A percentile compares a stretch with the other conserved stretches of the same genome.
Evolutionary conservation across 2,113 vertebrate genomes (phyloP).

Genomic region (Tamias sibiricus): DNA sequence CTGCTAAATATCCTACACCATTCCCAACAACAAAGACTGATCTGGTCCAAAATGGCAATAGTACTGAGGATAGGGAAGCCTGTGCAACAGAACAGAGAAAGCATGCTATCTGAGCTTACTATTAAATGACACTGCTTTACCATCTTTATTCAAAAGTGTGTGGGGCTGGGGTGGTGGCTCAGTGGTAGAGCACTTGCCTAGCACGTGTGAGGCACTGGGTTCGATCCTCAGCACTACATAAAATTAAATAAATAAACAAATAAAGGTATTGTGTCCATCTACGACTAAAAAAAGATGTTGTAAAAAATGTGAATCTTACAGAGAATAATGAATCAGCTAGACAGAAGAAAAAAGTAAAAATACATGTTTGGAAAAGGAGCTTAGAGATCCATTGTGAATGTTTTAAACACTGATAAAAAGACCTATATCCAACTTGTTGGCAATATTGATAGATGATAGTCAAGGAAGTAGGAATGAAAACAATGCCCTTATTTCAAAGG

Average conservation of each 20-base stretch:
- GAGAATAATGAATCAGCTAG: background rate
- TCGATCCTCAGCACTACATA: too few species aligned
- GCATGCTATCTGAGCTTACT: background rate
- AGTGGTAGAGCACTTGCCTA: too few species aligned
- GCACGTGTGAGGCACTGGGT: too few species aligned
- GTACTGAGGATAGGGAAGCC: background rate
- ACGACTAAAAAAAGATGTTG: too few species aligned
- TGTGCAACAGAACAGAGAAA: background rate
- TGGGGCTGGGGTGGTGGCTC: too few species aligned
- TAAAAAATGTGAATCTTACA: background rate
- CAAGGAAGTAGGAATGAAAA: background rate
- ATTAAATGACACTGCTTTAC: background rate
- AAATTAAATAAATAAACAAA: too few species aligned
- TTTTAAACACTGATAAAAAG: background rate
- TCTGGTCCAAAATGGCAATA: background rate
- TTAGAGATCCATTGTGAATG: background rate
- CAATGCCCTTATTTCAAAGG: too few species aligned
- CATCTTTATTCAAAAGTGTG: background rate
- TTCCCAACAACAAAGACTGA: background rate
- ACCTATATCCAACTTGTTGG: background rate
- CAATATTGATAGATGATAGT: background rate
- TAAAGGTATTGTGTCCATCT: too few species aligned
- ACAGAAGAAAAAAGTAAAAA: background rate
- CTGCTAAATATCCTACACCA: background rate
- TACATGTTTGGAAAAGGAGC: background rate